These are phyloP conservation scores for Calycopis cecrops DNA, from an alignment of 1,140 invertebrate species.

Conservation along the genomic window DNA sequence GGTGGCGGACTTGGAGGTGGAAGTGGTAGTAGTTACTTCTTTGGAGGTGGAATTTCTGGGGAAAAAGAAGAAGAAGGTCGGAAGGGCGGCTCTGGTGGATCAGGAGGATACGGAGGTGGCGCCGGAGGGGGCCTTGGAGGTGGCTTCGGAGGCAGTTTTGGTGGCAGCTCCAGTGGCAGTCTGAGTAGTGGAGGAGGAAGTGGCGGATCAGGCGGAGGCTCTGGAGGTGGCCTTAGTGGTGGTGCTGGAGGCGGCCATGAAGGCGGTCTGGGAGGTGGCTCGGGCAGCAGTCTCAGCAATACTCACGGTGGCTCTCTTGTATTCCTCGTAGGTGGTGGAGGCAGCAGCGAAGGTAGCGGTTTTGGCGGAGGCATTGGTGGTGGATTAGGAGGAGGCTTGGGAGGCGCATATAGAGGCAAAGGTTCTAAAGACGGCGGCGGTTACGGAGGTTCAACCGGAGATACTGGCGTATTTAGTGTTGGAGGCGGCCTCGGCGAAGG, in stretches of 20 bases:
- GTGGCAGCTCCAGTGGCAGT: conserved; percentile 24
- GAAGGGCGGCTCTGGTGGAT: conserved; percentile 19
- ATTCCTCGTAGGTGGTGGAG: conserved; percentile 19
- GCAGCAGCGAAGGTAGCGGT: conserved; percentile 21
- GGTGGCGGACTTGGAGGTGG: conserved; percentile 23
- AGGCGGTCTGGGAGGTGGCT: conserved; percentile 22
- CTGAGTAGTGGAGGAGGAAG: conserved; percentile 22
- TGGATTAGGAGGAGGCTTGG: conserved; percentile 17
- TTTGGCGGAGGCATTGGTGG: conserved; percentile 20
- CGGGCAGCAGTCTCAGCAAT: conserved; percentile 22
- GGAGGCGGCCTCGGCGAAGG: conserved; percentile 23
- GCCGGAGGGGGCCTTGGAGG: conserved; percentile 22
- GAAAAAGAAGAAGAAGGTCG: conserved; percentile 18
- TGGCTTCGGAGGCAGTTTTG: conserved; percentile 20
- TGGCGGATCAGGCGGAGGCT: conserved; percentile 23
- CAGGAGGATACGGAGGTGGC: conserved; percentile 27
- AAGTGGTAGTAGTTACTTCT: conserved; percentile 15
- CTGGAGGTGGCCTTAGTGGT: conserved; percentile 20
- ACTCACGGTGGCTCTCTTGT: conserved; percentile 21
- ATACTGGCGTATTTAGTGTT: conserved; percentile 29
- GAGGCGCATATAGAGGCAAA: conserved; percentile 21
- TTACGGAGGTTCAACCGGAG: conserved; percentile 22
- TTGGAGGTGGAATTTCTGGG: conserved; percentile 13
- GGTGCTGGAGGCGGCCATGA: conserved; percentile 20
- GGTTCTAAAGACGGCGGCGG: conserved; percentile 31